Percentiles rank a stretch among this genome's conserved stretches.
These are phyloP conservation scores for Pomatorhinus ruficollis DNA, from an alignment of 2,113 vertebrate genomes.

Conservation along the genomic window DNA sequence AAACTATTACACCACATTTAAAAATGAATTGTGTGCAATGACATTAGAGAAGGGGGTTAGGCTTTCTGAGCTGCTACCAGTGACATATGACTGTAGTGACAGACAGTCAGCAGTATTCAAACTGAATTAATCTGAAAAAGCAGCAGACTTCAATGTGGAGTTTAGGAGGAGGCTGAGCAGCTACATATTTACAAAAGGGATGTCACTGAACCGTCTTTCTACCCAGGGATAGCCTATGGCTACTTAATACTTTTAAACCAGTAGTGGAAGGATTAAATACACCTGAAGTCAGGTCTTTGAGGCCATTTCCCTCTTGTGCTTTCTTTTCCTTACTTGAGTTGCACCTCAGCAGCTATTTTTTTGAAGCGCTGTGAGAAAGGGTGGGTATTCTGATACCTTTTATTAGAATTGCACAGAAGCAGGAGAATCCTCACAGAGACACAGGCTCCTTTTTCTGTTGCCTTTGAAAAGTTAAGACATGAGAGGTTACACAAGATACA, in stretches of 20 bases:
- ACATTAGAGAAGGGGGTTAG: conserved; percentile 76
- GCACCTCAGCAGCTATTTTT: conserved; percentile 59
- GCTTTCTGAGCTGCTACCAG: conserved; percentile 71
- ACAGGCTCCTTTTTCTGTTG: conserved; percentile 41
- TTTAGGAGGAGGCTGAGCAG: conserved; percentile 71
- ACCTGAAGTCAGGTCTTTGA: conserved; percentile 60
- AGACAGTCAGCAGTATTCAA: conserved; percentile 77
- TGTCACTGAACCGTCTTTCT: conserved; percentile 77
- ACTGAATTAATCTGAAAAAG: conserved; percentile 81
- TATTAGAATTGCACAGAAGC: conserved; percentile 22
- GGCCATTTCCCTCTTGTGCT: conserved; percentile 62
- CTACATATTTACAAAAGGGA: conserved; percentile 80
- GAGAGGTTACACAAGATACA: conserved; percentile 35
- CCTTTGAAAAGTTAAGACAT: conserved; percentile 57
- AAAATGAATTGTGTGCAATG: conserved; percentile 73
- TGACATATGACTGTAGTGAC: conserved; percentile 77
- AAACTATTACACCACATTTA: conserved; percentile 68
- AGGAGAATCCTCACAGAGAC: conserved; percentile 45
- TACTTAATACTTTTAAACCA: conserved; percentile 79
- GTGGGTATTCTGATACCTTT: conserved; percentile 49
- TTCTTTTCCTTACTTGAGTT: conserved; percentile 57
- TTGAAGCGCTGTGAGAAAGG: conserved; percentile 49
- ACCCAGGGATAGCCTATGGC: conserved; percentile 78
- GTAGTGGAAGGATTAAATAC: conserved; percentile 68
- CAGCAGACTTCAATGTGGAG: conserved; percentile 75